These are phyloP conservation scores for Lasiurus cinereus DNA, from an alignment of 2,113 vertebrate species.

Conservation along the genomic window DNA sequence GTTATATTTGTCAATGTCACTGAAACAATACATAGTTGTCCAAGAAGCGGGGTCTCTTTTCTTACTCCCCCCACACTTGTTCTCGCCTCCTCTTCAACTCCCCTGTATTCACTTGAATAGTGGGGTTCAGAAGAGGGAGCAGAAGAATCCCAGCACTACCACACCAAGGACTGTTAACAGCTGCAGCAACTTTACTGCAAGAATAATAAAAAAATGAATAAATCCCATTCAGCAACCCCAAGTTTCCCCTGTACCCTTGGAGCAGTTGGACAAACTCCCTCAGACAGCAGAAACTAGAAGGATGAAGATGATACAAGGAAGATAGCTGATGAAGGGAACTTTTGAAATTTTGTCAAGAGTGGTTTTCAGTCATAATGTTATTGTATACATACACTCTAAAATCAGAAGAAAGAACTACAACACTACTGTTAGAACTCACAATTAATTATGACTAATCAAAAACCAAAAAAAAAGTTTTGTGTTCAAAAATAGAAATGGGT, in stretches of 20 bases:
- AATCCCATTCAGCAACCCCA: not conserved
- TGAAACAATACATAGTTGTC: not conserved
- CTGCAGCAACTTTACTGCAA: not conserved
- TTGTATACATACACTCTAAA: not conserved
- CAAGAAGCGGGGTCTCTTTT: not conserved
- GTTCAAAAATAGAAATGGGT: not conserved
- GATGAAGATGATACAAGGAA: not conserved
- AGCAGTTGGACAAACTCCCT: not conserved
- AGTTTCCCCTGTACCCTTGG: not conserved
- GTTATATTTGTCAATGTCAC: not conserved
- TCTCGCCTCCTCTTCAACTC: not conserved
- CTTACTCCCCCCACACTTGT: not conserved
- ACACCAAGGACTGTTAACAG: not conserved
- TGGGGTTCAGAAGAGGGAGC: not conserved
- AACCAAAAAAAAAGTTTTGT: not conserved
- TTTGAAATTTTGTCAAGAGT: not conserved
- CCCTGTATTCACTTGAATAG: not conserved
- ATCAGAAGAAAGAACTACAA: not conserved
- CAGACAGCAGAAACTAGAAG: not conserved
- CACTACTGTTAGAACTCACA: not conserved
- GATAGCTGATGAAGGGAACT: no score
- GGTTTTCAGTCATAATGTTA: not conserved
- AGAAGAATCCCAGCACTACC: no score
- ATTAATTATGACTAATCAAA: not conserved
- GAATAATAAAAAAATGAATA: not conserved